Conservation (phyloP, 1,140 invertebrate species). For the Tachypleus tridentatus region DNA sequence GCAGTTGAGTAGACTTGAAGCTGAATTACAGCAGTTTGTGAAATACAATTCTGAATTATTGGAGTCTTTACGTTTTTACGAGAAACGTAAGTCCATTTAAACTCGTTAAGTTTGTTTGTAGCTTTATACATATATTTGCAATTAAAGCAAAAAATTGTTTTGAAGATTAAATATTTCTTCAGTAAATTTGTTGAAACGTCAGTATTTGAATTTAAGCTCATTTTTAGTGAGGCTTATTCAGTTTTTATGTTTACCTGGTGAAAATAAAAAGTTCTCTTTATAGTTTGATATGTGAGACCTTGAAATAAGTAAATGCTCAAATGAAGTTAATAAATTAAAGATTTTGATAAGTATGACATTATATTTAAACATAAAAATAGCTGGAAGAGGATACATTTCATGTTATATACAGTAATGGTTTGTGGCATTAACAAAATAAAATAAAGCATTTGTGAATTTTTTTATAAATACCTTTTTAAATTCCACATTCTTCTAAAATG, state of each 20-base stretch:
- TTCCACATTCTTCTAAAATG: not conserved
- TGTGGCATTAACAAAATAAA: not conserved
- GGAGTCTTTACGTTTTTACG: slow-evolving; percentile 9
- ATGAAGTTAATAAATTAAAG: no score
- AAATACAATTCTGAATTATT: slow-evolving; percentile 17
- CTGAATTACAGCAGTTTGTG: slow-evolving; percentile 13
- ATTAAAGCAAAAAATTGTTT: not conserved
- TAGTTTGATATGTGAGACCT: no score
- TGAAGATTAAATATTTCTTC: not conserved
- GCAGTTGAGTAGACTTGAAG: slow-evolving; percentile 15
- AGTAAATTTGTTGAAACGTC: not conserved
- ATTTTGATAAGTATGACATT: no score
- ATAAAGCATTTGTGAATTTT: not conserved
- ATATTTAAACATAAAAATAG: not conserved
- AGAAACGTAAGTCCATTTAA: slow-evolving; percentile 8
- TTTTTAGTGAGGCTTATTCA: no score
- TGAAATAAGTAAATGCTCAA: no score
- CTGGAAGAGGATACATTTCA: not conserved
- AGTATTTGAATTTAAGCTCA: not conserved
- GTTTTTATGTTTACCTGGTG: no score
- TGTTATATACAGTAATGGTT: not conserved
- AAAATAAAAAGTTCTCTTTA: no score
- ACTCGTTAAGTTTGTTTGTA: not conserved
- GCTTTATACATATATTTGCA: not conserved
- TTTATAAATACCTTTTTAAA: not conserved